These are phyloP conservation scores for Standfussiana lucernea DNA, from an alignment of 2,888 invertebrate genomes.

Conservation along the genomic window DNA sequence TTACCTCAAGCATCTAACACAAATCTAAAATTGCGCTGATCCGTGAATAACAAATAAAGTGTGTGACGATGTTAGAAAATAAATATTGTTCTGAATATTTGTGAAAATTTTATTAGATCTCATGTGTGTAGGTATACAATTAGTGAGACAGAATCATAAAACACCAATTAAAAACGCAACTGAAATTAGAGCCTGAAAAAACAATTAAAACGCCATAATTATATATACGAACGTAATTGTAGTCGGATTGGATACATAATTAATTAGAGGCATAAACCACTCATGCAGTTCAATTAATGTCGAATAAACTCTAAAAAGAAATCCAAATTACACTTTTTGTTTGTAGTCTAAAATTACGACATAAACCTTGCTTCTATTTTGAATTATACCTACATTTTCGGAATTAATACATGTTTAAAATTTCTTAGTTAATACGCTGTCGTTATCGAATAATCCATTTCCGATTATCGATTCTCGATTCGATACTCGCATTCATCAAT, in stretches of 20 bases:
- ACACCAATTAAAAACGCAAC: constrained; percentile 34
- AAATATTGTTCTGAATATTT: background rate
- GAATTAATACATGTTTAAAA: constrained; percentile 53
- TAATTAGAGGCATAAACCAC: constrained; percentile 57
- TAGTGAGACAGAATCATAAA: constrained; percentile 22
- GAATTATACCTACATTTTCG: constrained; percentile 33
- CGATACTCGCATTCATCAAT: constrained; percentile 78
- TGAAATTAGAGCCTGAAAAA: constrained; percentile 38
- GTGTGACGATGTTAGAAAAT: background rate
- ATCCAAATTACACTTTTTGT: constrained; percentile 47
- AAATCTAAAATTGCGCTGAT: background rate
- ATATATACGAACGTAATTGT: constrained; percentile 38
- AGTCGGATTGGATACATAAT: constrained; percentile 44
- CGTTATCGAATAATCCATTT: constrained; percentile 72
- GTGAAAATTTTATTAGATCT: background rate
- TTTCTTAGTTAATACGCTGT: constrained; percentile 48
- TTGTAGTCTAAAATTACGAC: constrained; percentile 45
- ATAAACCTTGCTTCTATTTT: constrained; percentile 56
- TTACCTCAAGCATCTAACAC: background rate
- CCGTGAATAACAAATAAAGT: too few species aligned
- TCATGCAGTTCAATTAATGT: constrained; percentile 41
- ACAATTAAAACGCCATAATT: constrained; percentile 45
- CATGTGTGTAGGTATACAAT: constrained; percentile 6
- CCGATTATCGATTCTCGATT: constrained; percentile 73
- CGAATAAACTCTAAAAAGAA: constrained; percentile 37